phyloP scores from a whole-genome alignment of 2,797 vertebrate species.

The Zenarchopterus dispar region DNA sequence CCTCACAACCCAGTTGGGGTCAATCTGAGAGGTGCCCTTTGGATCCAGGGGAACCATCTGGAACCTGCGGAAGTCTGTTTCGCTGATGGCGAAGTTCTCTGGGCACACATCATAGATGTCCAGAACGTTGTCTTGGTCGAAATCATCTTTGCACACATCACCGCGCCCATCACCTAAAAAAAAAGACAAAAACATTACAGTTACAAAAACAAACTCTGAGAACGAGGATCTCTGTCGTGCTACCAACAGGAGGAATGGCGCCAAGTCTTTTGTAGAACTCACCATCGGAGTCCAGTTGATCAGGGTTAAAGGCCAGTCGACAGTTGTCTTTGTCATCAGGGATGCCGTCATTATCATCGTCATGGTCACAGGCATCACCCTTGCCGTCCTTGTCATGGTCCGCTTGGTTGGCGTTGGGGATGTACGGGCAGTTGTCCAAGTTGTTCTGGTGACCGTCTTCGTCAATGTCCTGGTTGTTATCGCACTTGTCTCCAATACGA shows the following conservation, averaged over 20 bases:
- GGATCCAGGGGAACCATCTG: conserved; percentile 99
- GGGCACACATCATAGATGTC: conserved; percentile 96
- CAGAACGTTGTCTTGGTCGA: conserved; percentile 92
- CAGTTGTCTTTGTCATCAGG: conserved; percentile 98
- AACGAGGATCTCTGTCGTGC: conserved; percentile 3
- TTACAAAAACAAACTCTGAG: conserved; percentile 1
- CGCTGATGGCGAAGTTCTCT: conserved; percentile 95
- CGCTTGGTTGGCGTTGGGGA: conserved; percentile 96
- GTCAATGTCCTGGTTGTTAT: conserved; percentile 98
- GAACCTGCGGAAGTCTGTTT: conserved; percentile 97
- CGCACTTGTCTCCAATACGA: conserved; percentile 93
- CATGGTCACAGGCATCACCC: conserved; percentile 97
- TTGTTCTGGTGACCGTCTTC: conserved; percentile 99
- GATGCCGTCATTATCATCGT: conserved; percentile 97
- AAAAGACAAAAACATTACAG: conserved; percentile 25
- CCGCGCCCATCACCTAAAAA: conserved; percentile 92
- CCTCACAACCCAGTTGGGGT: conserved; percentile 98
- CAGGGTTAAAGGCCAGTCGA: conserved; percentile 91
- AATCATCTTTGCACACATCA: conserved; percentile 95
- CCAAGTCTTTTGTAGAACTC: conserved; percentile 47
- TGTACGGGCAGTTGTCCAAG: conserved; percentile 98
- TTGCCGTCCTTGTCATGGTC: conserved; percentile 99
- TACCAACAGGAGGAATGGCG: not conserved
- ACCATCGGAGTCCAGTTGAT: conserved; percentile 96
- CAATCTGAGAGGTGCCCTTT: conserved; percentile 97